phyloP scores from a whole-genome alignment of 2,888 invertebrate genomes.

The Ellobium chinense region DNA sequence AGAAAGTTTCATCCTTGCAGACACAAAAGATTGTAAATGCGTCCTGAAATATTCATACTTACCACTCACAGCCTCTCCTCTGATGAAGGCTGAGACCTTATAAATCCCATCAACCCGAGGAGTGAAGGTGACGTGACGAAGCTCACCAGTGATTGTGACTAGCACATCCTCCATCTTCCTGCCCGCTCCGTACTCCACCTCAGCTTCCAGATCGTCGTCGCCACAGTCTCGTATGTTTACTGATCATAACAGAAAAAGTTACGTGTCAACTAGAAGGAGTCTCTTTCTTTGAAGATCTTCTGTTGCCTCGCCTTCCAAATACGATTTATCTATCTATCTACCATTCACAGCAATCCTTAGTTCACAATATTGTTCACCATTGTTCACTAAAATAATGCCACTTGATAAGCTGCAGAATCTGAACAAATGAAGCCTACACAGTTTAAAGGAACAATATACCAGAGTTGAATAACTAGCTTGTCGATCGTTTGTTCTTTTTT shows the following conservation, averaged over 20 bases:
- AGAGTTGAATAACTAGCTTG: background rate
- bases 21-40: no score
- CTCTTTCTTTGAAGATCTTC: no score
- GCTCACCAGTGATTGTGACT: constrained; percentile 56
- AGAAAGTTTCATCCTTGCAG: no score
- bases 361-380: no score
- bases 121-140: constrained; percentile 86
- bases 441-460: background rate
- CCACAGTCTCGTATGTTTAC: constrained; percentile 87
- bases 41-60: no score
- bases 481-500: background rate
- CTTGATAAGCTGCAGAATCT: background rate
- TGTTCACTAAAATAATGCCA: background rate
- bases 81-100: constrained; percentile 54
- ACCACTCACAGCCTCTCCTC: constrained; percentile 56
- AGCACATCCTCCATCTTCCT: constrained; percentile 2
- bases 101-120: constrained; percentile 54
- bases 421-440: background rate
- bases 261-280: no score
- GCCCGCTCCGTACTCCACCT: constrained; percentile 85
- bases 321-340: no score
- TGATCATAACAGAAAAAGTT: constrained; percentile 72
- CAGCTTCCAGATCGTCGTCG: constrained; percentile 92
- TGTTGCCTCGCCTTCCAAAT: no score
- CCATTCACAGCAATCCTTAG: no score